phyloP scores from a whole-genome alignment of 2,113 vertebrate species.

The Corythoichthys haematopterus region DNA sequence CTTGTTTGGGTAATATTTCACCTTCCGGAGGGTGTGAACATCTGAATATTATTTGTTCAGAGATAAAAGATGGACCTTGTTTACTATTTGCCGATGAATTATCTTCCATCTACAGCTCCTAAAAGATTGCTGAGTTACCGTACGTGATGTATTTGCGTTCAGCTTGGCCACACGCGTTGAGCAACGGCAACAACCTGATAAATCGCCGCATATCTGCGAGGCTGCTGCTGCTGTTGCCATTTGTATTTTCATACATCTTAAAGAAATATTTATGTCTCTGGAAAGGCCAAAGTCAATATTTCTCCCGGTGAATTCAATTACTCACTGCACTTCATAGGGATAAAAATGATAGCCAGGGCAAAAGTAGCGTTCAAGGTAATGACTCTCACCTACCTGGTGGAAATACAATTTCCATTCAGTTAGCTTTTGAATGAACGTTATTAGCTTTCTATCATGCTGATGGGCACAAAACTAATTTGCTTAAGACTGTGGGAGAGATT shows the following conservation, averaged over 20 bases:
- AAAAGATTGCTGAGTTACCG: background rate
- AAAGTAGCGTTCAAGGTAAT: slow-evolving; percentile 37
- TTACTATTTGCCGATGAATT: slow-evolving; percentile 14
- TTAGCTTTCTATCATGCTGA: slow-evolving; percentile 41
- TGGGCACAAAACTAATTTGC: slow-evolving; percentile 19
- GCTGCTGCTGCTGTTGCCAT: slow-evolving; percentile 22
- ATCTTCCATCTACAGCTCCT: background rate
- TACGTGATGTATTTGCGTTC: slow-evolving; percentile 7
- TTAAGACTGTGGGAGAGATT: slow-evolving; percentile 4
- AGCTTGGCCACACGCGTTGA: slow-evolving; percentile 8
- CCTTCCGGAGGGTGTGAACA: background rate
- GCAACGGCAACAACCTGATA: slow-evolving; percentile 3
- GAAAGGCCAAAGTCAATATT: slow-evolving; percentile 49
- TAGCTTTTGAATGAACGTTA: slow-evolving; percentile 39
- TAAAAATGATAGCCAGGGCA: slow-evolving; percentile 38
- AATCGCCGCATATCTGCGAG: slow-evolving; percentile 15
- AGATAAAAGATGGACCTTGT: slow-evolving; percentile 1
- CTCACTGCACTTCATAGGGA: slow-evolving; percentile 35
- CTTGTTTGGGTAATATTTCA: slow-evolving; percentile 1
- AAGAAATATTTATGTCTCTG: slow-evolving; percentile 53
- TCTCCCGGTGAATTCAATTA: slow-evolving; percentile 48
- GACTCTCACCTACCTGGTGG: slow-evolving; percentile 41
- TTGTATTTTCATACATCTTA: slow-evolving; percentile 41
- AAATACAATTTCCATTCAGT: slow-evolving; percentile 37
- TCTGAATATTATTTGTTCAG: slow-evolving; percentile 10